A percentile compares a stretch with the other conserved stretches of the same genome.
These are phyloP conservation scores for Venustoraphidia nigricollis DNA, from an alignment of 2,888 invertebrate species.

Conservation along the genomic window DNA sequence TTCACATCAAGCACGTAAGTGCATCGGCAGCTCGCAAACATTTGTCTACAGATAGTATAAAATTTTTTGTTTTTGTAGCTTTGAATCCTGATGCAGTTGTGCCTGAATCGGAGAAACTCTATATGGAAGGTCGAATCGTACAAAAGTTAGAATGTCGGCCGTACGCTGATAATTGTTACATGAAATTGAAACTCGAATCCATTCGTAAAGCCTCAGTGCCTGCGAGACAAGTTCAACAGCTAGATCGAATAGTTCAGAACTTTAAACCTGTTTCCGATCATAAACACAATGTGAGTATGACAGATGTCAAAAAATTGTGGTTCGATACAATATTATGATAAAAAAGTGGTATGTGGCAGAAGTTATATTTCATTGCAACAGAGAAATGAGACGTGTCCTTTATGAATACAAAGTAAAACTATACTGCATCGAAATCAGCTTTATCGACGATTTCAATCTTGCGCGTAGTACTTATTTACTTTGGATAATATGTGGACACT, in stretches of 20 bases:
- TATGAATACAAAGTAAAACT: too few relatives aligned
- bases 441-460: too few relatives aligned
- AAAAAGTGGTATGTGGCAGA: not conserved
- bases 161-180: conserved; percentile 74
- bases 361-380: too few relatives aligned
- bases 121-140: conserved; percentile 89
- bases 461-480: too few relatives aligned
- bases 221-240: conserved; percentile 66
- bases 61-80: conserved; percentile 25
- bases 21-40: not conserved
- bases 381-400: too few relatives aligned
- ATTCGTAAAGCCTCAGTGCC: conserved; percentile 81
- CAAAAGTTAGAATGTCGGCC: conserved; percentile 91
- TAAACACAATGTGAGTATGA: conserved; percentile 65
- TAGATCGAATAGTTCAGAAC: conserved; percentile 74
- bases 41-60: conserved; percentile 1
- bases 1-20: conserved; percentile 66
- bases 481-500: too few relatives aligned
- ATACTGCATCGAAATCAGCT: too few relatives aligned
- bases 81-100: conserved; percentile 47
- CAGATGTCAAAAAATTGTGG: not conserved
- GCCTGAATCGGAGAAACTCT: conserved; percentile 68
- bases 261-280: conserved; percentile 91
- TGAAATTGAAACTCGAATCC: conserved; percentile 77
- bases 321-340: conserved; percentile 2